Evolutionary conservation across 2,113 vertebrate genomes (phyloP).

Genomic region (Origma solitaria): DNA sequence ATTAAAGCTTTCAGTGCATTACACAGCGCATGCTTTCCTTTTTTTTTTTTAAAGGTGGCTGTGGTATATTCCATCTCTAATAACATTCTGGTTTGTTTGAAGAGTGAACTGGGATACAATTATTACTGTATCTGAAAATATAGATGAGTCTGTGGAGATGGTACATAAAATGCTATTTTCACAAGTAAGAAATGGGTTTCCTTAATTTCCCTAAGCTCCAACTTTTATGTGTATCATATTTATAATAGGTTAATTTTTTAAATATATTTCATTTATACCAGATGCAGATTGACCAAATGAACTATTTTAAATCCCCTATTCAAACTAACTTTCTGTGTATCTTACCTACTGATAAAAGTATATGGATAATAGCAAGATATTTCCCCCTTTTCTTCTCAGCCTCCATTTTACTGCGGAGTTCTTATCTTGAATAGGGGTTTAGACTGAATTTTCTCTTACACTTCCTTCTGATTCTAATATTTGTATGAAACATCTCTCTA

Average conservation of each 20-base stretch:
- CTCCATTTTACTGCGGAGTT: not conserved
- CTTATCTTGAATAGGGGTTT: not conserved
- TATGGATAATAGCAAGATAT: not conserved
- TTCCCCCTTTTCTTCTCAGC: not conserved
- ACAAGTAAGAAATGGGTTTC: not conserved
- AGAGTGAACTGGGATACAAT: not conserved
- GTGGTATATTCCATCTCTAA: not conserved
- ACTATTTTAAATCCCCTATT: not conserved
- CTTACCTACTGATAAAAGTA: not conserved
- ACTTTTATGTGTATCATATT: not conserved
- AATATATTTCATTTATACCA: not conserved
- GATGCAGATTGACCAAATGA: not conserved
- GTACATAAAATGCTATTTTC: not conserved
- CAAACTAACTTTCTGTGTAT: not conserved
- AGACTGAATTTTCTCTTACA: not conserved
- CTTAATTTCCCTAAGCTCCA: not conserved
- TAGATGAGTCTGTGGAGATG: not conserved
- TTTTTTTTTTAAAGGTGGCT: not conserved
- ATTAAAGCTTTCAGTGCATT: not conserved
- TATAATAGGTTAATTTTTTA: not conserved
- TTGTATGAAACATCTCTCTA: not conserved
- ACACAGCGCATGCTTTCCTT: not conserved
- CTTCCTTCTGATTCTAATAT: not conserved
- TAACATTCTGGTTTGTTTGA: conserved; percentile 32
- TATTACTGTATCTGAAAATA: not conserved